These are phyloP conservation scores for Neocrepidodera transversa DNA, from an alignment of 2,888 invertebrate species.

Conservation along the genomic window DNA sequence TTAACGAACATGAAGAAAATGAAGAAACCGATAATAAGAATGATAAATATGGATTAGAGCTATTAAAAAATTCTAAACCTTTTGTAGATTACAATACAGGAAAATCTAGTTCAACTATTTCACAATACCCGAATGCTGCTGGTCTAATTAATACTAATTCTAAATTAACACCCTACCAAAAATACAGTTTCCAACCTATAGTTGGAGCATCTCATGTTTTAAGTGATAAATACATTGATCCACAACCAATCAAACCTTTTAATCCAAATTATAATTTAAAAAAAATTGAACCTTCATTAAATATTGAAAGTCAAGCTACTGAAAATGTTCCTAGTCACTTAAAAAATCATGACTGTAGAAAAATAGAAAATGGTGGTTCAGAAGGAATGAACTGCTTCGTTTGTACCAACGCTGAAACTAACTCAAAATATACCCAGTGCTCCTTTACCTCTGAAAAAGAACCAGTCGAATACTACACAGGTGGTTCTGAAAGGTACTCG, in stretches of 20 bases:
- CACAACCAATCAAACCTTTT: constrained; percentile 44
- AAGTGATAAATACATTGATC: constrained; percentile 6
- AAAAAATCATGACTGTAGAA: constrained; percentile 65
- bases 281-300: constrained; percentile 1
- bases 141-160: constrained; percentile 34
- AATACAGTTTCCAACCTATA: constrained; percentile 49
- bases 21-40: constrained; percentile 40
- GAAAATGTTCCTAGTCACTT: constrained; percentile 44
- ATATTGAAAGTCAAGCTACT: constrained; percentile 43
- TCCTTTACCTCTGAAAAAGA: constrained; percentile 64
- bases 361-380: constrained; percentile 64
- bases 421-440: constrained; percentile 67
- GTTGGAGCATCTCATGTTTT: constrained; percentile 23
- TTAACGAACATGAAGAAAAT: constrained; percentile 21
- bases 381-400: constrained; percentile 63
- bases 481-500: constrained; percentile 54
- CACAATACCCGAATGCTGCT: constrained; percentile 45
- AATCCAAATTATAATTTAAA: constrained; percentile 59
- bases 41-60: constrained; percentile 22
- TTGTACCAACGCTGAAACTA: constrained; percentile 64
- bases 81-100: constrained; percentile 47
- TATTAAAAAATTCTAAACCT: constrained; percentile 34
- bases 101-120: constrained; percentile 49
- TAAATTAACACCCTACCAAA: constrained; percentile 53
- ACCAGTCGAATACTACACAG: constrained; percentile 57